A percentile compares a stretch with the other conserved stretches of the same genome.
Evolutionary conservation across 2,888 invertebrate genomes (phyloP).

Genomic region (Tetranychus truncatus): DNA sequence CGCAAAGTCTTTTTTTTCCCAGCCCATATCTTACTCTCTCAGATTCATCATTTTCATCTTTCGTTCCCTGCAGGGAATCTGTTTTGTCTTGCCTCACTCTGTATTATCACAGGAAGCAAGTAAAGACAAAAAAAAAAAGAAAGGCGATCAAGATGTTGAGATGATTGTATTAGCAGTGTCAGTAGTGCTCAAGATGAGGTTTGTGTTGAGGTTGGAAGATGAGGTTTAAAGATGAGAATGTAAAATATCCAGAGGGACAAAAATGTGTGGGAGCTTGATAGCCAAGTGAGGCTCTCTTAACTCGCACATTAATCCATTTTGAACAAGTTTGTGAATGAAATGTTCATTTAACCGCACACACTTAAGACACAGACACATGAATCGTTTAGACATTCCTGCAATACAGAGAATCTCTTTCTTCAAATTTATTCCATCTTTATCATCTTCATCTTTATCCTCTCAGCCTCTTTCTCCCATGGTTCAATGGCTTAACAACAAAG

Average conservation of each 20-base stretch:
- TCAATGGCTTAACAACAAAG: neutral
- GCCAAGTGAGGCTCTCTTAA: neutral
- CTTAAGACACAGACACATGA: neutral
- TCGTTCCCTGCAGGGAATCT: neutral
- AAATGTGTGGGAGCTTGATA: neutral
- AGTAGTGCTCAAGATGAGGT: no score
- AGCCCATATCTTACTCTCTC: neutral
- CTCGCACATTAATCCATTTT: neutral
- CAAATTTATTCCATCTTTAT: neutral
- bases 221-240: neutral
- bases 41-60: neutral
- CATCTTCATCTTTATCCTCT: neutral
- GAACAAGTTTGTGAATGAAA: neutral
- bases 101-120: neutral
- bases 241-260: neutral
- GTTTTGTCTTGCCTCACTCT: neutral
- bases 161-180: no score
- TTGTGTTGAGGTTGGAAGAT: neutral
- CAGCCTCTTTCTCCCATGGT: no score
- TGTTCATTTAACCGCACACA: neutral
- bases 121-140: neutral
- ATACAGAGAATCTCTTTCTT: neutral
- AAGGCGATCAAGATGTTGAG: neutral
- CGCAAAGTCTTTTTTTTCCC: neutral
- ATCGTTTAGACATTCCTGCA: neutral